Conservation (phyloP, 1,140 invertebrate species). For the Belonocnema kinseyi region DNA sequence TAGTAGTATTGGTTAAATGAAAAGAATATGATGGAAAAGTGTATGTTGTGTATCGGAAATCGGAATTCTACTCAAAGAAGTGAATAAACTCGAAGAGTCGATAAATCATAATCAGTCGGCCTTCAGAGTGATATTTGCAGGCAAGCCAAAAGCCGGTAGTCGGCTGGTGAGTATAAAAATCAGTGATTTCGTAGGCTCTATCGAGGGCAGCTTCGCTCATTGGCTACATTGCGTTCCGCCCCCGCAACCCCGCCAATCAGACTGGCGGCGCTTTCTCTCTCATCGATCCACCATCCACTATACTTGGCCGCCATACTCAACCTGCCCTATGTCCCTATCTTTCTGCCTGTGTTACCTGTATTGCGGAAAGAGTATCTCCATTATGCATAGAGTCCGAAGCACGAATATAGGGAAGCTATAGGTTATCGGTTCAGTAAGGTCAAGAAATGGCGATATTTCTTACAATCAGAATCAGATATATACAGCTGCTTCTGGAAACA, state of each 20-base stretch:
- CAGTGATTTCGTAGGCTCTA: conserved; percentile 74
- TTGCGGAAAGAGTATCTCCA: not conserved
- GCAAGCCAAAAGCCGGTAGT: conserved; percentile 54
- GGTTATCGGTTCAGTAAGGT: not conserved
- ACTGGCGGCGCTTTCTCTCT: conserved; percentile 60
- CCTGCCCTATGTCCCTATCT: conserved; percentile 34
- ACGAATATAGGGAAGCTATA: not conserved
- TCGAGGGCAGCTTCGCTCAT: conserved; percentile 72
- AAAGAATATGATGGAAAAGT: not conserved
- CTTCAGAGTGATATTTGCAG: conserved; percentile 55
- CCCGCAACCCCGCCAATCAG: conserved; percentile 73
- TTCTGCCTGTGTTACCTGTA: conserved; percentile 25
- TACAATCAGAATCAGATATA: not conserved
- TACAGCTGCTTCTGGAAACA: conserved; percentile 1
- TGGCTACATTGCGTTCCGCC: conserved; percentile 72
- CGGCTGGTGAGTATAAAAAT: conserved; percentile 64
- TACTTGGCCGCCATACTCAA: conserved; percentile 53
- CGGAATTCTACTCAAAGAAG: conserved; percentile 34
- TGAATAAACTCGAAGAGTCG: conserved; percentile 45
- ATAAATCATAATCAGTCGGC: conserved; percentile 54
- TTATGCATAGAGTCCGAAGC: conserved; percentile 8
- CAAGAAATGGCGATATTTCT: not conserved
- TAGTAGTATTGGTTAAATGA: too few relatives aligned
- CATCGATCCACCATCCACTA: conserved; percentile 54
- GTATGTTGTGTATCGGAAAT: not conserved